Evolutionary conservation across 2,113 vertebrate species (phyloP), one percentile per base, ranked within the genome.

Genomic region (Oreochromis spilurus): DNA sequence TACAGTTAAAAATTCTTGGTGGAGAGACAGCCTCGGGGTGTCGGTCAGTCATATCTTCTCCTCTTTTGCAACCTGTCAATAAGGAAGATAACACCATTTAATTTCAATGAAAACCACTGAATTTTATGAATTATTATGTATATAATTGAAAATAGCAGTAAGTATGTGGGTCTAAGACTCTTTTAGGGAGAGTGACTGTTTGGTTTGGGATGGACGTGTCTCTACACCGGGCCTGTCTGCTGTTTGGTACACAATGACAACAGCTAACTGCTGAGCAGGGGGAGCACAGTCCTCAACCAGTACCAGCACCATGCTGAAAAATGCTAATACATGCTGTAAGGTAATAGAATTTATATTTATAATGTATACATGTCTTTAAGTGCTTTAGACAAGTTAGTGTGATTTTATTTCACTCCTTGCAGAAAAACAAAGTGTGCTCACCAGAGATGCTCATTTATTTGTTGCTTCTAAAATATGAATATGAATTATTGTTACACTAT

Each of bases 81-180:
- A 17, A 24, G 62, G 36, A 40, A 40, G 36, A 38, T 24, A 40
- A 7, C n/a, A 67, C 38, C 62, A 40, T 40, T 40, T 19, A 40
- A 40, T 67, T 24, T 67, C 24, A 9, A 40, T 40, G 0, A 3
- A 16, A 70, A 70, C 12, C n/a, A 26, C 21, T 45, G 1, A 21
- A 38, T 65, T 31, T 31, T 0, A 0, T 31, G 0, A 7, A 7
- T 65, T 65, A n/a, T 38, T 38, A 65, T 65, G 7, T 38, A 0
- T 65, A 13, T 38, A 19, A 65, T 12, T n/a, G 31, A 65, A 65
- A 45, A 65, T 13, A 65, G 17, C 34, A 65, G 10, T 38, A n/a
- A n/a, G 34, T 8, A 3, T 65, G 34, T 65, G 34, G 2, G 17
- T n/a, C 31, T 19, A 43, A 70, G 38, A 7, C 2, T 17, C 16